Evolutionary conservation across 2,113 vertebrate genomes (phyloP).

Genomic region (Oncorhynchus gorbuscha): DNA sequence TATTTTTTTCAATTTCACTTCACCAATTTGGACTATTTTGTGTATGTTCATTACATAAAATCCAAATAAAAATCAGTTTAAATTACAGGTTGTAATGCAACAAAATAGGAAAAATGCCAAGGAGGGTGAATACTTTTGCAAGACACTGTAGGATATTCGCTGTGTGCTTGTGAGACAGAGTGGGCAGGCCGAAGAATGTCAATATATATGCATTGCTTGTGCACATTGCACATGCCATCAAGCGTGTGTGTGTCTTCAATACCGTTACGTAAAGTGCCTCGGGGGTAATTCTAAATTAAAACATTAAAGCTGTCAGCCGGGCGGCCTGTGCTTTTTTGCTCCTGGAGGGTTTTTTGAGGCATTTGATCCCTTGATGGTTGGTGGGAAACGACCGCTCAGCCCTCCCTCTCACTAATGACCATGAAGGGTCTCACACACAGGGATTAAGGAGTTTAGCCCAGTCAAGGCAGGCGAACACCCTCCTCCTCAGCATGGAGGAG

Average conservation of each 20-base stretch:
- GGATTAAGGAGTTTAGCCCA: slow-evolving; percentile 54
- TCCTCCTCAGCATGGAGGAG: slow-evolving; percentile 7
- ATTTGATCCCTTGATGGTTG: not conserved
- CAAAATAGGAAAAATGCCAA: too few species aligned
- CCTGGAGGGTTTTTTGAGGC: too few species aligned
- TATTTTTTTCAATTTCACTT: too few species aligned
- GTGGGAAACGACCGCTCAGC: not conserved
- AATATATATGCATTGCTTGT: not conserved
- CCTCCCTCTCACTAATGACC: not conserved
- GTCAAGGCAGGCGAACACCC: slow-evolving; percentile 29
- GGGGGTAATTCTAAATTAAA: too few species aligned
- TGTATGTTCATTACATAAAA: too few species aligned
- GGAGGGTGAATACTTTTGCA: too few species aligned
- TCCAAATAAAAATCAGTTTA: too few species aligned
- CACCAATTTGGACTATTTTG: too few species aligned
- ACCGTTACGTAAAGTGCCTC: too few species aligned
- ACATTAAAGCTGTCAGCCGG: too few species aligned
- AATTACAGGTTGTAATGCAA: too few species aligned
- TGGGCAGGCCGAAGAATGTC: not conserved
- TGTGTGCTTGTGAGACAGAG: not conserved
- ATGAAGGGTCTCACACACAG: slow-evolving; percentile 7
- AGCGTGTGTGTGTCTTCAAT: not conserved
- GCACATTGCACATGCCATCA: not conserved
- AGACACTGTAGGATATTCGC: not conserved
- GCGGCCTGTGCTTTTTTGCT: too few species aligned